A percentile compares a stretch with the other conserved stretches of the same genome.
These are phyloP conservation scores for Chelonia mydas DNA, from an alignment of 2,797 vertebrate species.

Conservation along the genomic window DNA sequence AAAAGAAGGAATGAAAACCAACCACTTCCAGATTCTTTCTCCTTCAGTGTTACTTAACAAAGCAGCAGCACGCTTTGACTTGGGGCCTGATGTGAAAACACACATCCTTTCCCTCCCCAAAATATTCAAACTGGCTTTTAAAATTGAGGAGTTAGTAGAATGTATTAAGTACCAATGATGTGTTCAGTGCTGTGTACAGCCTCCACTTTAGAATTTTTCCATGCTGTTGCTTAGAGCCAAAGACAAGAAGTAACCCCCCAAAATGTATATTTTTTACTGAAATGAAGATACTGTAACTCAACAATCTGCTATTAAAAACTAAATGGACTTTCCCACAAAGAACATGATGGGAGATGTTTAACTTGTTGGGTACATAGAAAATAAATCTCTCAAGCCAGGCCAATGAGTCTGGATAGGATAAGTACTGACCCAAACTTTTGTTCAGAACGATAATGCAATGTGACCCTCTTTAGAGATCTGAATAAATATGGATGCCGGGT, in stretches of 20 bases:
- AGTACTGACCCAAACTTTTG: background rate
- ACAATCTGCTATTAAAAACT: background rate
- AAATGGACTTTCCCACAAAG: background rate
- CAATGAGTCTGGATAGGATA: background rate
- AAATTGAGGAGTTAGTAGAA: background rate
- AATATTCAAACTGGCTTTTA: background rate
- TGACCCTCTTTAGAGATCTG: background rate
- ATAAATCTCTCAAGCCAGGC: background rate
- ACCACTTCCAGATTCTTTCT: background rate
- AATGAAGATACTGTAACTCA: background rate
- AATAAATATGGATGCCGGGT: background rate
- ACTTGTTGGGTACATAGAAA: background rate
- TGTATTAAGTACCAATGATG: no score
- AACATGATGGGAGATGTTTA: background rate
- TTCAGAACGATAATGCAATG: background rate
- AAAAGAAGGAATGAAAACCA: background rate
- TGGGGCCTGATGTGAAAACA: background rate
- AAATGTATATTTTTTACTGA: background rate
- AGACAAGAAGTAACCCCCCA: background rate
- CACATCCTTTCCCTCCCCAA: fast-evolving
- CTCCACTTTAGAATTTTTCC: background rate
- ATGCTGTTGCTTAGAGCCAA: background rate
- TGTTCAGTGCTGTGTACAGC: background rate
- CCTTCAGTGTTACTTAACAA: background rate
- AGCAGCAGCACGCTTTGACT: background rate